Base-by-base conservation (phyloP, 1,140 invertebrate species). In the Phthorimaea operculella region DNA sequence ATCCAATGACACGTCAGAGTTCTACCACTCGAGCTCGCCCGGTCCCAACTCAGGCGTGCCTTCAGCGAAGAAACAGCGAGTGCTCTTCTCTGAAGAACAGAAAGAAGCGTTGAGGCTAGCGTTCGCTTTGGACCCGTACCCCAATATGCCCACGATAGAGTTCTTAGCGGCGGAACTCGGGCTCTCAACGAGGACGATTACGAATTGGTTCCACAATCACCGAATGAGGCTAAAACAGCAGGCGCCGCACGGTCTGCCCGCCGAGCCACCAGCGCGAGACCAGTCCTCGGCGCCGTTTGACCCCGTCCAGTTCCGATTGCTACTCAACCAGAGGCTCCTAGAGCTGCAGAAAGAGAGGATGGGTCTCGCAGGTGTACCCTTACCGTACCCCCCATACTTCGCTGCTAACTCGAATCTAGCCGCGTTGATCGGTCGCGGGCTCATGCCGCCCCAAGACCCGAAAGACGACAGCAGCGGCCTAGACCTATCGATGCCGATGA, bases 121-220 rank as follows among this genome's bases (percentile, higher is more conserved):
- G 0, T 99, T 98, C 72, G 92, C 94, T 0, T 86, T 99, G 10
- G 98, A 99, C 79, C 96, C 97, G 0, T 99, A 99, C 76, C 98
- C 98, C 0, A 97, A 96, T 74, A 93, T 97, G 59, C 92, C 92
- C 6, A 97, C 96, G 17, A 98, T 99, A 42, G 98, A 99, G 79
- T 97, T 97, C 67, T 87, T 99, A 51, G 96, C 96, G 9, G 89
- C 91, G 14, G 96, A 98, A 78, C 86, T 99, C 7, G 93, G 91
- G 11, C 86, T 99, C n/a, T 96, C 96, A 1, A 93, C 96, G 10
- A 89, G 97, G 62, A 99, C 97, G 39, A 98, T 99, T 58, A 97
- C 96, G 14, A 99, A 99, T 79, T 99, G 98, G 98, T 99, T 99
- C 88, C 98, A 99, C 86, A 99, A 99, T 81, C 97, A 99, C 85